phyloP scores from a whole-genome alignment of 2,797 vertebrate species.

The Sebastes matsubarae region DNA sequence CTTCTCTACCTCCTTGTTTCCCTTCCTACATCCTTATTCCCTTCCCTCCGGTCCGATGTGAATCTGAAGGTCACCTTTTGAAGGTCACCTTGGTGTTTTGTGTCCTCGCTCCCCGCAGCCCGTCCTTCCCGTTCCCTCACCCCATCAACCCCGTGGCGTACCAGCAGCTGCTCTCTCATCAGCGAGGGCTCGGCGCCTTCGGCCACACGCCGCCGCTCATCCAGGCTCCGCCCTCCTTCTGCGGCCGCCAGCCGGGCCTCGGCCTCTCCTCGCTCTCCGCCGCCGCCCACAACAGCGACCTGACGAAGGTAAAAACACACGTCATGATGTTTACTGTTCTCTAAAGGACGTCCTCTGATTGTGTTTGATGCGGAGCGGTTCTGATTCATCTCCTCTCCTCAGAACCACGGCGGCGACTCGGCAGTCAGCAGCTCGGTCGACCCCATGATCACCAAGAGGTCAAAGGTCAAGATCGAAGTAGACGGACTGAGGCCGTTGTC shows the following conservation, averaged over 20 bases:
- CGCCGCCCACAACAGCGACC: constrained; percentile 70
- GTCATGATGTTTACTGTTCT: no score
- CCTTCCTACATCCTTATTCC: not conserved
- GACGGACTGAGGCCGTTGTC: constrained; percentile 79
- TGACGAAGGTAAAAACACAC: constrained; percentile 63
- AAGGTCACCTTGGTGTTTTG: no score
- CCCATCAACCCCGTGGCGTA: constrained; percentile 91
- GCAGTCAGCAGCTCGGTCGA: constrained; percentile 92
- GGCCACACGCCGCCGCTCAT: constrained; percentile 91
- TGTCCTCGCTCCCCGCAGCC: constrained; percentile 75
- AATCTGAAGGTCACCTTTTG: no score
- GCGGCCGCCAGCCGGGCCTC: constrained; percentile 81
- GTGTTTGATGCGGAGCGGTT: no score
- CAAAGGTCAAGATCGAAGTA: constrained; percentile 92
- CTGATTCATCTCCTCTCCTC: not conserved
- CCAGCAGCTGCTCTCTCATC: constrained; percentile 93
- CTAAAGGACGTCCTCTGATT: no score
- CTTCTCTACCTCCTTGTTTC: no score
- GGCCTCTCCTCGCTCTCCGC: constrained; percentile 76
- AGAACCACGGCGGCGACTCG: constrained; percentile 83
- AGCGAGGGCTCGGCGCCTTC: constrained; percentile 90
- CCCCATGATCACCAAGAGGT: constrained; percentile 88
- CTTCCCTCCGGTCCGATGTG: not conserved
- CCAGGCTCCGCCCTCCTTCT: constrained; percentile 87
- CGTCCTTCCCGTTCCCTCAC: constrained; percentile 91